Evolutionary conservation across 2,113 vertebrate species (phyloP).

Genomic region (Ranitomeya variabilis): DNA sequence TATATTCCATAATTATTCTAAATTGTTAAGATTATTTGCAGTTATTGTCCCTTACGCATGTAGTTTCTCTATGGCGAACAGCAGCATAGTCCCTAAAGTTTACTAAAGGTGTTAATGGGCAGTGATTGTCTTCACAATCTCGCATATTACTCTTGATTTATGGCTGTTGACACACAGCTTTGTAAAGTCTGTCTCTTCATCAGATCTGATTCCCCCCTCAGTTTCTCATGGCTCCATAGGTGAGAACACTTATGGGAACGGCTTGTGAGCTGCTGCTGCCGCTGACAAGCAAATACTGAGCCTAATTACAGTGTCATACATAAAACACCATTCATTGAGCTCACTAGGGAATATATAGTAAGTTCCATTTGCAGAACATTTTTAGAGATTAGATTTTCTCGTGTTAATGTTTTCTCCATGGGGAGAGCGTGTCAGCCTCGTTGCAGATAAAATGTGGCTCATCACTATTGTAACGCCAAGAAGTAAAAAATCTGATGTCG

Average conservation of each 20-base stretch:
- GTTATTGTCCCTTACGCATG: not conserved
- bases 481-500: not conserved
- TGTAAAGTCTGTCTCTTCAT: conserved; percentile 28
- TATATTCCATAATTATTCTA: not conserved
- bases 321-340: conserved; percentile 58
- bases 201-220: conserved; percentile 23
- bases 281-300: conserved; percentile 52
- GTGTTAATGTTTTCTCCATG: conserved; percentile 55
- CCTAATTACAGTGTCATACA: conserved; percentile 57
- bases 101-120: conserved; percentile 11
- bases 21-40: not conserved
- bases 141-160: conserved; percentile 50
- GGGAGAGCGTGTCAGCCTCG: conserved; percentile 51
- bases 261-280: conserved; percentile 29
- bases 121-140: conserved; percentile 37
- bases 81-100: not conserved
- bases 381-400: conserved; percentile 55
- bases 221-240: conserved; percentile 43
- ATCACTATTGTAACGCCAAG: conserved; percentile 23
- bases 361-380: conserved; percentile 58
- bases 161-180: conserved; percentile 34
- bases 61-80: not conserved
- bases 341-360: conserved; percentile 53
- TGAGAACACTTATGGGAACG: conserved; percentile 55
- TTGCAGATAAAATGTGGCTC: conserved; percentile 57